Percentiles rank a stretch among this genome's conserved stretches.
These are phyloP conservation scores for Callyntrura guangdongensis DNA, from an alignment of 2,888 invertebrate genomes.

Conservation along the genomic window DNA sequence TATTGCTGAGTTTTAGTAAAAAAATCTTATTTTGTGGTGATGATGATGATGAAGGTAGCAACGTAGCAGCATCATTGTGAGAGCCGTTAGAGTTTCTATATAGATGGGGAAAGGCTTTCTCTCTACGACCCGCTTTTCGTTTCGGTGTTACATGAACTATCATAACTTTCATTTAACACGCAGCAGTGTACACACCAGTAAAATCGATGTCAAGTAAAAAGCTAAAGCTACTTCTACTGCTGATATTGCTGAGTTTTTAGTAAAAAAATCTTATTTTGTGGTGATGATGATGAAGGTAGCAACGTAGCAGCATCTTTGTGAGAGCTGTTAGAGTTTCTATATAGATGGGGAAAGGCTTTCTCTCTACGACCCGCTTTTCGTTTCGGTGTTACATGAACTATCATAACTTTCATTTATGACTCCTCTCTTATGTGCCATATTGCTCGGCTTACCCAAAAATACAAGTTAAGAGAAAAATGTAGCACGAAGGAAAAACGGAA, in stretches of 20 bases:
- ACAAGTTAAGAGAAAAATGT: not conserved
- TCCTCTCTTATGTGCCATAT: slow-evolving; percentile 46
- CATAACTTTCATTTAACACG: not conserved
- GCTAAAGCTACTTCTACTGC: not conserved
- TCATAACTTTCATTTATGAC: slow-evolving; percentile 72
- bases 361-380: not conserved
- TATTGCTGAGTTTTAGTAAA: not conserved
- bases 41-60: slow-evolving; percentile 7
- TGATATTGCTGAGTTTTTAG: not conserved
- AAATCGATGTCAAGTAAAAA: not conserved
- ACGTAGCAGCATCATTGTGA: not conserved
- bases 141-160: slow-evolving; percentile 41
- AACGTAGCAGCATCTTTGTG: not conserved
- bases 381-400: slow-evolving; percentile 31
- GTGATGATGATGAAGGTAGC: slow-evolving; percentile 30
- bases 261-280: slow-evolving; percentile 30
- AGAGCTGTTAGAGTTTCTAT: not conserved
- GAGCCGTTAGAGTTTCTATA: not conserved
- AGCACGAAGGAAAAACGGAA: not conserved
- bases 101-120: no score
- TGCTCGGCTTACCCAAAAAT: slow-evolving; percentile 5
- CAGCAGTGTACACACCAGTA: not conserved
- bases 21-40: slow-evolving; percentile 37
- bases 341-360: no score
- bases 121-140: not conserved